These are phyloP conservation scores for Drosophila novamexicana DNA, from an alignment of 1,140 invertebrate species.

Conservation along the genomic window DNA sequence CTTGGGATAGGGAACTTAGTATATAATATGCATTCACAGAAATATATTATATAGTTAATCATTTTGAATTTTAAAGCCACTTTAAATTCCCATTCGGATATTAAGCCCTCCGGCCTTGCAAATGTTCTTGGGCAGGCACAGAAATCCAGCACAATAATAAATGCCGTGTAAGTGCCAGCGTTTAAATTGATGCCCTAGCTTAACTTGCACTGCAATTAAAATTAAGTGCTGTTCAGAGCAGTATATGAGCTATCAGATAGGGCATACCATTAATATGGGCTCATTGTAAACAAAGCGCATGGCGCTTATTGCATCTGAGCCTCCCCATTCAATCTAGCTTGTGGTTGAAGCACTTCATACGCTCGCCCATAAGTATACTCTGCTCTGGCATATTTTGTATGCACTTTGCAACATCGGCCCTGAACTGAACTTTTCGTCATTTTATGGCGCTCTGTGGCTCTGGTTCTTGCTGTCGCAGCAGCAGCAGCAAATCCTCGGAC, in stretches of 20 bases:
- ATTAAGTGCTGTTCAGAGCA: constrained; percentile 8
- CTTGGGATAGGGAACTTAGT: too few species aligned
- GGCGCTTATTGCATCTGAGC: constrained; percentile 39
- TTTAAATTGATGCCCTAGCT: background rate
- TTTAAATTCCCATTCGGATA: background rate
- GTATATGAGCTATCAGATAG: constrained; percentile 11
- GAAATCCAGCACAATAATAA: background rate
- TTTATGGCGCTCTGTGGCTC: constrained; percentile 22
- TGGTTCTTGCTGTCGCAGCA: background rate
- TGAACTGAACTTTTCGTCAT: constrained; percentile 50
- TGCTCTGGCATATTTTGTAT: constrained; percentile 48
- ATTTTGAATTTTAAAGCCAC: too few species aligned
- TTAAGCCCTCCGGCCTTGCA: background rate
- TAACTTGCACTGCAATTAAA: constrained; percentile 10
- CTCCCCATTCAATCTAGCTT: constrained; percentile 49
- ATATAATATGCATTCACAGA: too few species aligned
- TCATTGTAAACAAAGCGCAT: constrained; percentile 34
- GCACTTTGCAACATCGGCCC: constrained; percentile 51
- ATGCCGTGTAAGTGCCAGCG: background rate
- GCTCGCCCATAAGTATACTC: constrained; percentile 6
- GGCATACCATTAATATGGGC: constrained; percentile 28
- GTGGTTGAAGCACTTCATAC: constrained; percentile 16
- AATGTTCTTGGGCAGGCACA: background rate
- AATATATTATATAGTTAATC: too few species aligned
- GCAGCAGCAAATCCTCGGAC: background rate